A percentile compares a stretch with the other conserved stretches of the same genome.
phyloP scores from a whole-genome alignment of 2,888 invertebrate genomes.

The Ophion costatus region DNA sequence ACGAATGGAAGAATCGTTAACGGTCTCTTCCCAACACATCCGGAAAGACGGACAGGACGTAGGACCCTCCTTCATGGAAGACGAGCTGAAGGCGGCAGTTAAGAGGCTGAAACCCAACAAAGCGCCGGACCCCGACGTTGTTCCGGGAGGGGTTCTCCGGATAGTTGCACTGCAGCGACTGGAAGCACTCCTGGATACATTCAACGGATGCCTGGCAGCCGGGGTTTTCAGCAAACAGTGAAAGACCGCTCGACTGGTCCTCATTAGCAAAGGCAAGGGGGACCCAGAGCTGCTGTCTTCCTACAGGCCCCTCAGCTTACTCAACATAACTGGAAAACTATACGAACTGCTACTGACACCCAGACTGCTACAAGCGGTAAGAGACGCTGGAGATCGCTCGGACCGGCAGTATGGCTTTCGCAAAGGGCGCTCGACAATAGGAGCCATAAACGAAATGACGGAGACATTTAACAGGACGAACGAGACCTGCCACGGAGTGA shows the following conservation, averaged over 20 bases:
- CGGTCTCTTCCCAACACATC: slow-evolving; percentile 59
- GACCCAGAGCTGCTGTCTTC: no score
- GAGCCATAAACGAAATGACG: slow-evolving; percentile 47
- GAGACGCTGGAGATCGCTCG: slow-evolving; percentile 25
- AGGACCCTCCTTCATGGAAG: slow-evolving; percentile 21
- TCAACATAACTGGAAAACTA: slow-evolving; percentile 62
- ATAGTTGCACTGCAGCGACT: slow-evolving; percentile 42
- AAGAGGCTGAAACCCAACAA: slow-evolving; percentile 10
- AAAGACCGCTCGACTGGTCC: slow-evolving; percentile 40
- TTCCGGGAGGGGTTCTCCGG: slow-evolving; percentile 46
- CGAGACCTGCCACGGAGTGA: no score
- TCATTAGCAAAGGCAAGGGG: no score
- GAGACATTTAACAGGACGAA: no score
- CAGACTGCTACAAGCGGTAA: slow-evolving; percentile 65
- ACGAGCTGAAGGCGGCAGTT: slow-evolving; percentile 49
- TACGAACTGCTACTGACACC: slow-evolving; percentile 24
- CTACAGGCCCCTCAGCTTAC: no score
- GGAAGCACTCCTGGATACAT: slow-evolving; percentile 45
- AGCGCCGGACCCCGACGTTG: slow-evolving; percentile 31
- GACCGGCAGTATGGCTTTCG: slow-evolving; percentile 54
- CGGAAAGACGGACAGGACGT: slow-evolving; percentile 6
- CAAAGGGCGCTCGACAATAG: slow-evolving; percentile 63
- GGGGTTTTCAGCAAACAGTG: slow-evolving; percentile 41
- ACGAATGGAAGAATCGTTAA: slow-evolving; percentile 44
- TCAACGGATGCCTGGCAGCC: slow-evolving; percentile 39